Evolutionary conservation across 1,140 invertebrate genomes (phyloP).

Genomic region (Zeugodacus cucurbitae): DNA sequence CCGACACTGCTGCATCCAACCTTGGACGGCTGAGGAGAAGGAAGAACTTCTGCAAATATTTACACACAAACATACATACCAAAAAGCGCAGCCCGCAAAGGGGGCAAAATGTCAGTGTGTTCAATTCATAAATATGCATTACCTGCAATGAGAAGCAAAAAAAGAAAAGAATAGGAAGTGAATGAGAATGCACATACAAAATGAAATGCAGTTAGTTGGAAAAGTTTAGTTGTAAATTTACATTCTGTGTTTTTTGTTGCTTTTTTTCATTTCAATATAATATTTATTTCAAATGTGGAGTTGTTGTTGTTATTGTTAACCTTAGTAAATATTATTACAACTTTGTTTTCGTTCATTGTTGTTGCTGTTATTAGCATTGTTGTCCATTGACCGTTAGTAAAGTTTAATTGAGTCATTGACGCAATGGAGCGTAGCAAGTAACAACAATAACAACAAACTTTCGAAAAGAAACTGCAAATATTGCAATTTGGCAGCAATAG

Average conservation of each 20-base stretch:
- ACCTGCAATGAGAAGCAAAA: not conserved
- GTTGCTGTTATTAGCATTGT: not conserved
- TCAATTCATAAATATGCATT: conserved; percentile 34
- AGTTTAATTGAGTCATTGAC: conserved; percentile 14
- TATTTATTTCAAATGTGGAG: not conserved
- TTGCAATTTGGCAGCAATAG: not conserved
- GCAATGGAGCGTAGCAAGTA: not conserved
- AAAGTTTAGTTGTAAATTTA: not conserved
- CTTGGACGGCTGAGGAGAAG: not conserved
- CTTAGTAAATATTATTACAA: not conserved
- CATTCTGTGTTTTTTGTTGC: not conserved
- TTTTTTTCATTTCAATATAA: not conserved
- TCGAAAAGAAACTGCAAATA: not conserved
- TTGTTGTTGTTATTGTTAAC: not conserved
- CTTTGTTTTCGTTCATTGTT: not conserved
- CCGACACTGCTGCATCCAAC: not conserved
- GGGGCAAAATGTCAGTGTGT: not conserved
- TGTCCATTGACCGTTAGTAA: not conserved
- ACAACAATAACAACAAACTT: not conserved
- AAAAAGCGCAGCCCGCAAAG: not conserved
- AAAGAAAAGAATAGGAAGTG: not conserved
- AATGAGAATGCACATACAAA: not conserved
- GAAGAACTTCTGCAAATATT: not conserved
- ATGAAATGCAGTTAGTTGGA: not conserved
- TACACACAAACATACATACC: not conserved